These are phyloP conservation scores for Machaerirhynchus nigripectus DNA, from an alignment of 2,113 vertebrate species.

Conservation along the genomic window DNA sequence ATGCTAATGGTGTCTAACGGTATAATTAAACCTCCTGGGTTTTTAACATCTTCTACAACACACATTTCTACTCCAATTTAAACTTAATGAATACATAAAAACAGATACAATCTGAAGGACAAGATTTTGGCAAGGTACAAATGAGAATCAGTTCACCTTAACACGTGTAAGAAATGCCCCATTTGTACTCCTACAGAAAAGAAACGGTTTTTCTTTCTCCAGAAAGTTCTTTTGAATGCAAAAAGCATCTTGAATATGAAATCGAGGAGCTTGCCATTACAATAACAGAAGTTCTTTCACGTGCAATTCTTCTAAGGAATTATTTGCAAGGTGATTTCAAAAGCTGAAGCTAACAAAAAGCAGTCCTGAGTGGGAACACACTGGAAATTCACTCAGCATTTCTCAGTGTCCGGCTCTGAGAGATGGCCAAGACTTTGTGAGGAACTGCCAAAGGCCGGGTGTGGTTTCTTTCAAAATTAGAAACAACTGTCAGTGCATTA, in stretches of 20 bases:
- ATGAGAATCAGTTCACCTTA: not conserved
- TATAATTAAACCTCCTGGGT: rapidly evolving
- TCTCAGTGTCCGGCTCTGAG: not conserved
- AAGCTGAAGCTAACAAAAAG: not conserved
- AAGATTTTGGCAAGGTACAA: not conserved
- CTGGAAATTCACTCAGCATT: not conserved
- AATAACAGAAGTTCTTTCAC: not conserved
- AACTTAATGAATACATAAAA: not conserved
- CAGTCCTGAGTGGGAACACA: not conserved
- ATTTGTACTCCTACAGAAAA: not conserved
- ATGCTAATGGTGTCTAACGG: not conserved
- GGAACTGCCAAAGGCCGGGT: not conserved
- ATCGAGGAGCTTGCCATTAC: not conserved
- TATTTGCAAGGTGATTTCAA: not conserved
- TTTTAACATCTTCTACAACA: not conserved
- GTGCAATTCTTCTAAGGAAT: not conserved
- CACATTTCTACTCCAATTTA: not conserved
- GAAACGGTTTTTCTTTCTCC: not conserved
- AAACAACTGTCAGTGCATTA: not conserved
- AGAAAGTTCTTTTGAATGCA: not conserved
- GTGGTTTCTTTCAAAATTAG: not conserved
- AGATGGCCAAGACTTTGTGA: not conserved
- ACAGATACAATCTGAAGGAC: not conserved
- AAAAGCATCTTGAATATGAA: not conserved
- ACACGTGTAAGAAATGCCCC: not conserved